These are phyloP conservation scores for Aphelocoma californica DNA, from an alignment of 2,797 vertebrate species.

Conservation along the genomic window DNA sequence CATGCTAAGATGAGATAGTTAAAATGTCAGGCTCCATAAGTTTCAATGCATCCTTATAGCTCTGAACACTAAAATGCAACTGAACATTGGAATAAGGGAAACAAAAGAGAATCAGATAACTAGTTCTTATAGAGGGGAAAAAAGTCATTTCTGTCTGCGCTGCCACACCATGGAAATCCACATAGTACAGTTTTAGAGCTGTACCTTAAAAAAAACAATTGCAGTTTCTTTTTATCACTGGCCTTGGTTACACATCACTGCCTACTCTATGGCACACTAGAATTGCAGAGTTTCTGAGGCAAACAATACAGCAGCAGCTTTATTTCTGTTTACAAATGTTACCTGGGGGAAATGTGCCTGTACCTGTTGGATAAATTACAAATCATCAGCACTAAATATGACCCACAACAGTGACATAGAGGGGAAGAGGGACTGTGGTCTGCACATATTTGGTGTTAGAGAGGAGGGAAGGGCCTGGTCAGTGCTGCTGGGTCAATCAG, in stretches of 20 bases:
- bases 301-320: constrained; percentile 53
- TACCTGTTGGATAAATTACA: constrained; percentile 67
- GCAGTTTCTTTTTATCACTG: constrained; percentile 64
- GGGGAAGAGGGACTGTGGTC: neutral
- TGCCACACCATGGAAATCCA: constrained; percentile 38
- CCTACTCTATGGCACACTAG: constrained; percentile 24
- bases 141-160: constrained; percentile 28
- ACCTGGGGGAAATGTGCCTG: constrained; percentile 65
- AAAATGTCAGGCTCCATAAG: constrained; percentile 73
- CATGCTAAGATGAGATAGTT: constrained; percentile 69
- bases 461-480: neutral
- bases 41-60: constrained; percentile 72
- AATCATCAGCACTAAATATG: constrained; percentile 52
- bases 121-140: constrained; percentile 28
- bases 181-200: constrained; percentile 42
- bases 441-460: neutral
- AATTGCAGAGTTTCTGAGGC: constrained; percentile 59
- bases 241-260: constrained; percentile 50
- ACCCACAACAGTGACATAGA: constrained; percentile 24
- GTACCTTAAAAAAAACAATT: constrained; percentile 35
- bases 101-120: constrained; percentile 68
- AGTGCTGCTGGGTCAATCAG: neutral
- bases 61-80: constrained; percentile 71
- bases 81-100: constrained; percentile 70
- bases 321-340: constrained; percentile 70